These are phyloP conservation scores for Prinia subflava DNA, from an alignment of 2,113 vertebrate genomes.

Conservation along the genomic window DNA sequence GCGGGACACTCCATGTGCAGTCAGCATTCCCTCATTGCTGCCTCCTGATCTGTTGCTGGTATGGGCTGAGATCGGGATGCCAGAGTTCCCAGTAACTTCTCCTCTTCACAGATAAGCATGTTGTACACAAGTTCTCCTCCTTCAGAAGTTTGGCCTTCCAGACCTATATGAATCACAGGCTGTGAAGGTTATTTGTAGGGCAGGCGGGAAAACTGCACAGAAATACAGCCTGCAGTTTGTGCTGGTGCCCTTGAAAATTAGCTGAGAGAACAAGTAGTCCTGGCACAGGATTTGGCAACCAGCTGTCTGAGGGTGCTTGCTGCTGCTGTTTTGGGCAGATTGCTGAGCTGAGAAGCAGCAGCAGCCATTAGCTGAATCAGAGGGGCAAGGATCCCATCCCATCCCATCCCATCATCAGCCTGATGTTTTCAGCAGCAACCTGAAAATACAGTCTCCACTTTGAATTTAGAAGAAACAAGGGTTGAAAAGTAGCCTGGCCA, in stretches of 20 bases:
- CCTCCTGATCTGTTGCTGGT: not conserved
- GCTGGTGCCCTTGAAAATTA: not conserved
- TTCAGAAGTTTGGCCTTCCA: not conserved
- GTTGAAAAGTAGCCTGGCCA: not conserved
- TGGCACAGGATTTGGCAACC: not conserved
- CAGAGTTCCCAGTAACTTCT: not conserved
- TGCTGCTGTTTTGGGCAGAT: not conserved
- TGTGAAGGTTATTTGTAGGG: not conserved
- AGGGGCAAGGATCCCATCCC: not conserved
- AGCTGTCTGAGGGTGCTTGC: not conserved
- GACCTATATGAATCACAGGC: not conserved
- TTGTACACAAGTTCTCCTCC: not conserved
- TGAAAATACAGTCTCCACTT: not conserved
- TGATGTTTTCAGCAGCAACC: not conserved
- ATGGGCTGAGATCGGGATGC: not conserved
- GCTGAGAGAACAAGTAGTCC: not conserved
- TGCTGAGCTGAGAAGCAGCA: not conserved
- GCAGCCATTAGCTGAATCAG: not conserved
- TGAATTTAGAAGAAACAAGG: not conserved
- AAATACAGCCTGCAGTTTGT: not conserved
- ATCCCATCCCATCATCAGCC: not conserved
- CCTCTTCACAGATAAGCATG: not conserved
- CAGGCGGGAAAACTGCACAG: not conserved
- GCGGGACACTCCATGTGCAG: fast-evolving
- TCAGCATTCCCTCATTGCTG: not conserved